Percentiles rank a stretch among this genome's conserved stretches.
These are phyloP conservation scores for Tipula confusa DNA, from an alignment of 2,888 invertebrate genomes.

Conservation along the genomic window DNA sequence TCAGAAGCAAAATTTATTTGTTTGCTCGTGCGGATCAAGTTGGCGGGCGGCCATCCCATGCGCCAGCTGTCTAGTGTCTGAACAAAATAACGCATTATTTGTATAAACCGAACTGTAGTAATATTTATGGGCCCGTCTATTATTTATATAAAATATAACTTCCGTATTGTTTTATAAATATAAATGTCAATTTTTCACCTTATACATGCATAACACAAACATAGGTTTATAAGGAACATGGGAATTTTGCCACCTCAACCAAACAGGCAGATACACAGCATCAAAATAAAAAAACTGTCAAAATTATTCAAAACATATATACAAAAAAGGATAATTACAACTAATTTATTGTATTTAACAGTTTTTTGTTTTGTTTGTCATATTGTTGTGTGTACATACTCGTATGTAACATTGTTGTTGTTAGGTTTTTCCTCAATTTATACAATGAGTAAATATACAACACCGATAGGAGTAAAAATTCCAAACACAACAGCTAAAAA, in stretches of 20 bases:
- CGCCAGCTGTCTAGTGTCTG: too few relatives aligned
- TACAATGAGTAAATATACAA: neutral
- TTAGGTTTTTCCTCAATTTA: neutral
- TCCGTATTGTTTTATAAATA: neutral
- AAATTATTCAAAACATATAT: neutral
- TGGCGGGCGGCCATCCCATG: too few relatives aligned
- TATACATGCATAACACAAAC: neutral
- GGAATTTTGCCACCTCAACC: neutral
- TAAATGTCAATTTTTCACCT: constrained; percentile 3
- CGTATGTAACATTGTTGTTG: neutral
- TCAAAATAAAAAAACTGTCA: neutral
- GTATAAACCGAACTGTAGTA: too few relatives aligned
- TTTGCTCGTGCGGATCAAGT: too few relatives aligned
- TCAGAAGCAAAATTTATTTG: too few relatives aligned
- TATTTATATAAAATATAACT: too few relatives aligned
- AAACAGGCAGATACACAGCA: too few relatives aligned
- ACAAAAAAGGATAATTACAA: constrained; percentile 20
- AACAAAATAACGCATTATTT: too few relatives aligned
- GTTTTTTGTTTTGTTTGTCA: neutral
- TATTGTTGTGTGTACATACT: neutral
- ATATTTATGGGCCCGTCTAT: too few relatives aligned
- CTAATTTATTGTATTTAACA: constrained; percentile 25
- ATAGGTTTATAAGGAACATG: neutral
- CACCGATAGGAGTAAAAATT: constrained; percentile 20
- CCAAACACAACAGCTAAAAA: neutral